Conservation (phyloP, 2,888 invertebrate genomes). For the Zelleria hepariella region DNA sequence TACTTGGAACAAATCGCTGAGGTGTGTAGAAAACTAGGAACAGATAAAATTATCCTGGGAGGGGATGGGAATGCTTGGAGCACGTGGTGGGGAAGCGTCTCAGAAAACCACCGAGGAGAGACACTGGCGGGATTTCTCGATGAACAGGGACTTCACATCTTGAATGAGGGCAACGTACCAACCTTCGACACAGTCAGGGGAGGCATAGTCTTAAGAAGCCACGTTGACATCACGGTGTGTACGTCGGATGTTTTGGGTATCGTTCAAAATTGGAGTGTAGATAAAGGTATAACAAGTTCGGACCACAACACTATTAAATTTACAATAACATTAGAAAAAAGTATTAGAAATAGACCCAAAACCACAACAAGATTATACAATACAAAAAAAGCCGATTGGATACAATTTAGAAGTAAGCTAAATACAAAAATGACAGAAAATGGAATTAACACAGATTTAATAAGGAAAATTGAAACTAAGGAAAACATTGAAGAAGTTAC, state of each 20-base stretch:
- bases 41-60: not conserved
- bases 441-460: not conserved
- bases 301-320: constrained; percentile 12
- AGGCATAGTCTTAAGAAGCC: not conserved
- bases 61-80: constrained; percentile 8
- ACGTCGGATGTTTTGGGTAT: too few relatives aligned
- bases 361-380: constrained; percentile 15
- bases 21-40: too few relatives aligned
- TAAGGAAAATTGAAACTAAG: not conserved
- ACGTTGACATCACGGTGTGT: constrained; percentile 1
- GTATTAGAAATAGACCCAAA: too few relatives aligned
- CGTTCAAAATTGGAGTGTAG: not conserved
- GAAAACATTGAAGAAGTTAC: not conserved
- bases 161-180: constrained; percentile 1
- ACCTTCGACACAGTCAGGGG: not conserved
- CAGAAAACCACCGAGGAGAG: constrained; percentile 7
- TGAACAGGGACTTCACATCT: constrained; percentile 1
- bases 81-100: constrained; percentile 8
- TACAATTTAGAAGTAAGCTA: not conserved
- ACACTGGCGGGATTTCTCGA: not conserved
- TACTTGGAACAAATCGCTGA: too few relatives aligned
- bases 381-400: constrained; percentile 14
- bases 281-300: not conserved
- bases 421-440: not conserved
- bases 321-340: not conserved